phyloP scores from a whole-genome alignment of 37 sponge, comb jelly and placozoan genomes.

The Halisarca cf. caerulea region DNA sequence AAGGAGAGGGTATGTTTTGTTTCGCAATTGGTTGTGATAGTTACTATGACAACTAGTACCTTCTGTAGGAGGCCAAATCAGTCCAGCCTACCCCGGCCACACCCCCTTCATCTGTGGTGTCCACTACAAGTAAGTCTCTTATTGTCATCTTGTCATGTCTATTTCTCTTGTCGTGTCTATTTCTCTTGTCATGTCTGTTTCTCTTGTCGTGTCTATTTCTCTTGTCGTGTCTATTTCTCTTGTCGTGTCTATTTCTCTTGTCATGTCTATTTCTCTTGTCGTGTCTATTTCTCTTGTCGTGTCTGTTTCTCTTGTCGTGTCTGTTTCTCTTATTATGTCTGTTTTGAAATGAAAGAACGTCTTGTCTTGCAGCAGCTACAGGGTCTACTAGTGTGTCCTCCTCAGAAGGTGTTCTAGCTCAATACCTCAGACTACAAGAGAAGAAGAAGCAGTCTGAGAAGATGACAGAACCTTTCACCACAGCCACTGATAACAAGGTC shows the following conservation, averaged over 20 bases:
- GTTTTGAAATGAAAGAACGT: too few species aligned
- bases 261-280: too few species aligned
- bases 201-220: too few species aligned
- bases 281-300: too few species aligned
- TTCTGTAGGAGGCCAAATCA: not conserved
- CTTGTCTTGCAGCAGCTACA: too few species aligned
- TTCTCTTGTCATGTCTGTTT: too few species aligned
- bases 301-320: too few species aligned
- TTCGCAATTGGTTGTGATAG: not conserved
- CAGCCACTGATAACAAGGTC: slow-evolving; percentile 3
- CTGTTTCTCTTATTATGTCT: too few species aligned
- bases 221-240: too few species aligned
- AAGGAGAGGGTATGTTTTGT: not conserved
- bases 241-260: too few species aligned
- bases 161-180: too few species aligned
- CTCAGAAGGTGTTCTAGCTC: not conserved
- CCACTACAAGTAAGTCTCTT: not conserved
- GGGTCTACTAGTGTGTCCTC: not conserved
- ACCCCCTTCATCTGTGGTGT: slow-evolving; percentile 9
- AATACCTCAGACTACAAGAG: not conserved
- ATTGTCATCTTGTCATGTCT: too few species aligned
- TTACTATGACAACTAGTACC: not conserved
- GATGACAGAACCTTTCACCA: not conserved
- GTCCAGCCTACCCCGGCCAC: not conserved
- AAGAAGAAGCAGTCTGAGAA: not conserved